A percentile compares a stretch with the other conserved stretches of the same genome.
phyloP scores from a whole-genome alignment of 1,140 invertebrate genomes.

The Drosophila paulistorum region DNA sequence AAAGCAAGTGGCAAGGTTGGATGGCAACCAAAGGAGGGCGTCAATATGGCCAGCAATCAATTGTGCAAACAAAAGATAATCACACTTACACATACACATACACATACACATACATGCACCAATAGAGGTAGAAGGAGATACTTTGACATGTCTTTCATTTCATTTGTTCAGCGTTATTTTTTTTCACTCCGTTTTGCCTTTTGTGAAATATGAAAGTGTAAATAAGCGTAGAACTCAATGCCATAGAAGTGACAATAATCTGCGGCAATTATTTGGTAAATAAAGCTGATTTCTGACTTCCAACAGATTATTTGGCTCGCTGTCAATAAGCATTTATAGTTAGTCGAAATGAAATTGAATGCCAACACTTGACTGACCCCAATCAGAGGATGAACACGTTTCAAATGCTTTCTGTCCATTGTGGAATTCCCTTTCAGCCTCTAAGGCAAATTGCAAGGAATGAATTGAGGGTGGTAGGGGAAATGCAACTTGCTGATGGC shows the following conservation, averaged over 20 bases:
- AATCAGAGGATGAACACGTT: not conserved
- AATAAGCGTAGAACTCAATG: conserved; percentile 44
- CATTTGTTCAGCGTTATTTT: conserved; percentile 30
- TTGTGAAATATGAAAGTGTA: conserved; percentile 50
- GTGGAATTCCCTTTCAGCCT: not conserved
- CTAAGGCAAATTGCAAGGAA: not conserved
- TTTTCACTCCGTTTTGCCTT: conserved; percentile 34
- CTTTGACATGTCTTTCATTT: conserved; percentile 33
- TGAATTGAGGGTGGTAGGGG: not conserved
- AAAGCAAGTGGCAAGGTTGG: conserved; percentile 34
- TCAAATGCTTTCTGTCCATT: not conserved
- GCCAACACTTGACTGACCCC: not conserved
- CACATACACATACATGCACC: not conserved
- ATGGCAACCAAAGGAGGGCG: not conserved
- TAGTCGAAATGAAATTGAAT: conserved; percentile 12
- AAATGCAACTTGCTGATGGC: not conserved
- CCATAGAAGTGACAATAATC: conserved; percentile 50
- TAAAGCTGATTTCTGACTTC: conserved; percentile 53
- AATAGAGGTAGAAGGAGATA: not conserved
- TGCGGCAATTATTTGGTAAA: conserved; percentile 61
- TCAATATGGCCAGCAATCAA: conserved; percentile 61
- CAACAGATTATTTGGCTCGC: not conserved
- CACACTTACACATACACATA: conserved; percentile 22
- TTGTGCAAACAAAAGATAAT: conserved; percentile 64
- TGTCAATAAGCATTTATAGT: conserved; percentile 27